These are phyloP conservation scores for Xiphydria camelus DNA, from an alignment of 2,888 invertebrate genomes.

Conservation along the genomic window DNA sequence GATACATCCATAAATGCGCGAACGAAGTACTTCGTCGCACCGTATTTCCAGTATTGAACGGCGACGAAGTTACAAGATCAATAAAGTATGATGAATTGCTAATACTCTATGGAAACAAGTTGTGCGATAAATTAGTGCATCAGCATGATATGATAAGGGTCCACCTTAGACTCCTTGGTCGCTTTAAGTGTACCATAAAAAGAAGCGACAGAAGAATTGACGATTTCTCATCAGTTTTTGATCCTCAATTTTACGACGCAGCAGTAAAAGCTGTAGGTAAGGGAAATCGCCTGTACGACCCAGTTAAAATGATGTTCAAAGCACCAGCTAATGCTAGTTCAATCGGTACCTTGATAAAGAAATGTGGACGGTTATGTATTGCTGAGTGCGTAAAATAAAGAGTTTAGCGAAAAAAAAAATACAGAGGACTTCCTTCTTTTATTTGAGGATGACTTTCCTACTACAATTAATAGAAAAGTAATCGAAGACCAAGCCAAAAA, in stretches of 20 bases:
- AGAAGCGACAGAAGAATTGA: conserved; percentile 8
- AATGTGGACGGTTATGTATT: conserved; percentile 6
- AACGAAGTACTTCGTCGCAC: conserved; percentile 8
- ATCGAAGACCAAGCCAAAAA: conserved; percentile 15
- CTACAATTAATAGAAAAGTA: conserved; percentile 17
- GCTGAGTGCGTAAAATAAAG: conserved; percentile 7
- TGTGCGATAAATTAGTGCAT: conserved; percentile 18
- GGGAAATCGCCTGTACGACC: no score
- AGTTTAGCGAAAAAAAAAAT: conserved; percentile 6
- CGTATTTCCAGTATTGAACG: conserved; percentile 24
- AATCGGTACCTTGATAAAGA: conserved; percentile 16
- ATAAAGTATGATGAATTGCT: conserved; percentile 26
- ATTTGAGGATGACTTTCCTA: no score
- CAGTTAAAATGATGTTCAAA: conserved; percentile 4
- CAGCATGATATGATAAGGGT: conserved; percentile 22
- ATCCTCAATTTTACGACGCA: no score
- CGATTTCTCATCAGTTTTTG: conserved; percentile 16
- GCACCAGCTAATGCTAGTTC: conserved; percentile 12
- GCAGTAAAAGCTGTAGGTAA: conserved; percentile 16
- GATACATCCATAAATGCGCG: conserved; percentile 21
- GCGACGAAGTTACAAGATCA: conserved; percentile 19
- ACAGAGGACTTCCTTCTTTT: conserved; percentile 1
- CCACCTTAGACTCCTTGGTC: conserved; percentile 16
- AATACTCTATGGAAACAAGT: conserved; percentile 24
- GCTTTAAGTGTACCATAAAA: conserved; percentile 10